Percentiles rank a stretch among this genome's conserved stretches.
Conservation (phyloP, 2,888 invertebrate species). For the Euzetes globulus region DNA sequence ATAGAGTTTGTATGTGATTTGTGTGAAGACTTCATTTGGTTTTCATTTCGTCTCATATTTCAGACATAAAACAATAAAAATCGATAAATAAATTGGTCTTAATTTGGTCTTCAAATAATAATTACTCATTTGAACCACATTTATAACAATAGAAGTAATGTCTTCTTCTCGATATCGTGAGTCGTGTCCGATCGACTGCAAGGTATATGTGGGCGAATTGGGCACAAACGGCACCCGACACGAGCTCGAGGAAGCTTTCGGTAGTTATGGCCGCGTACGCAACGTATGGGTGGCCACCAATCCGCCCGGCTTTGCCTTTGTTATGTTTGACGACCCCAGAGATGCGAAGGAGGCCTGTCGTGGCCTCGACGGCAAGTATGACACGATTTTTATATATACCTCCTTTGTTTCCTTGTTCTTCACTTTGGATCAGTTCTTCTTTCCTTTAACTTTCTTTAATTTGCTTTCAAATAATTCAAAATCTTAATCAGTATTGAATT, state of each 20-base stretch:
- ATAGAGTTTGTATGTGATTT: too few relatives aligned
- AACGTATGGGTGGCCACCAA: conserved; percentile 48
- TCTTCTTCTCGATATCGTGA: conserved; percentile 16
- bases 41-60: too few relatives aligned
- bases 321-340: conserved; percentile 48
- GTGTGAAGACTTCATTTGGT: too few relatives aligned
- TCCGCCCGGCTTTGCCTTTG: conserved; percentile 47
- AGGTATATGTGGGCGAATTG: conserved; percentile 44
- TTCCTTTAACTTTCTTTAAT: background rate
- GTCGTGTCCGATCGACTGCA: conserved; percentile 40
- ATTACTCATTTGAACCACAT: background rate
- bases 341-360: conserved; percentile 45
- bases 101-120: too few relatives aligned
- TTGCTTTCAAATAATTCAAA: too few relatives aligned
- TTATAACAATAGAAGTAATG: background rate
- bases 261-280: conserved; percentile 43
- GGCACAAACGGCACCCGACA: conserved; percentile 43
- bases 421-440: background rate
- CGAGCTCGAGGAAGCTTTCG: conserved; percentile 44
- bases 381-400: background rate
- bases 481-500: background rate
- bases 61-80: too few relatives aligned
- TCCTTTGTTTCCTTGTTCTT: background rate
- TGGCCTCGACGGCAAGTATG: conserved; percentile 42
- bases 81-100: too few relatives aligned